These are phyloP conservation scores for Thaleichthys pacificus DNA, from an alignment of 2,797 vertebrate genomes.

Conservation along the genomic window DNA sequence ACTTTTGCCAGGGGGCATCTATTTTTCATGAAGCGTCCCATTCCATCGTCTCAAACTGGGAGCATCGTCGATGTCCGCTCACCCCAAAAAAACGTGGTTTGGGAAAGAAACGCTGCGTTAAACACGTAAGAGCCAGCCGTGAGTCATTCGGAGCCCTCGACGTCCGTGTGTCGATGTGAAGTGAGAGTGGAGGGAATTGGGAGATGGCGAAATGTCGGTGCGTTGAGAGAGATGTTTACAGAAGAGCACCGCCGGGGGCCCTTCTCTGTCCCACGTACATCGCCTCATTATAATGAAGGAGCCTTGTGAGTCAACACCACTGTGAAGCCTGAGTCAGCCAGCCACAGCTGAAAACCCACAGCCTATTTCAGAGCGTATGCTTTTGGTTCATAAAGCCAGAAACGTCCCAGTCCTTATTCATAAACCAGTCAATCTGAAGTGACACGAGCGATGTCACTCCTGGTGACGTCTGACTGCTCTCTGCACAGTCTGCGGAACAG, in stretches of 20 bases:
- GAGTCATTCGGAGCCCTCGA: slow-evolving; percentile 58
- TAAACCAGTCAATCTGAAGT: slow-evolving; percentile 33
- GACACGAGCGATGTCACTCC: slow-evolving; percentile 16
- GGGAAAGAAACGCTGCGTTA: slow-evolving; percentile 53
- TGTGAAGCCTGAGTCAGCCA: slow-evolving; percentile 63
- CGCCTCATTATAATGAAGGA: slow-evolving; percentile 73
- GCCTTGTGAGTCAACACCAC: slow-evolving; percentile 72
- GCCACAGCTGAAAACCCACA: slow-evolving; percentile 49
- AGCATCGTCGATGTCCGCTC: slow-evolving; percentile 45
- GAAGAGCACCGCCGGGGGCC: slow-evolving; percentile 57
- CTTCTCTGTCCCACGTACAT: slow-evolving; percentile 63
- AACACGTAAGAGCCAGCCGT: slow-evolving; percentile 46
- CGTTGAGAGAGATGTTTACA: slow-evolving; percentile 66
- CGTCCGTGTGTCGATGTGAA: slow-evolving; percentile 44
- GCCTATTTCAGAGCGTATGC: slow-evolving; percentile 60
- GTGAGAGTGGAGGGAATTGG: slow-evolving; percentile 52
- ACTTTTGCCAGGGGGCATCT: slow-evolving; percentile 43
- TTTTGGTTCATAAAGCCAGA: slow-evolving; percentile 37
- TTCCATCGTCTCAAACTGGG: slow-evolving; percentile 46
- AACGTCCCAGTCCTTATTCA: slow-evolving; percentile 45
- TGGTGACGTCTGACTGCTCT: slow-evolving; percentile 3
- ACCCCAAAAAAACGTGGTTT: slow-evolving; percentile 40
- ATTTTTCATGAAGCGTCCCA: slow-evolving; percentile 57
- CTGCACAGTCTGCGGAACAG: slow-evolving; percentile 27
- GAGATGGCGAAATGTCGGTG: slow-evolving; percentile 66